phyloP scores from a whole-genome alignment of 2,113 vertebrate genomes.

The Ptyas mucosa region DNA sequence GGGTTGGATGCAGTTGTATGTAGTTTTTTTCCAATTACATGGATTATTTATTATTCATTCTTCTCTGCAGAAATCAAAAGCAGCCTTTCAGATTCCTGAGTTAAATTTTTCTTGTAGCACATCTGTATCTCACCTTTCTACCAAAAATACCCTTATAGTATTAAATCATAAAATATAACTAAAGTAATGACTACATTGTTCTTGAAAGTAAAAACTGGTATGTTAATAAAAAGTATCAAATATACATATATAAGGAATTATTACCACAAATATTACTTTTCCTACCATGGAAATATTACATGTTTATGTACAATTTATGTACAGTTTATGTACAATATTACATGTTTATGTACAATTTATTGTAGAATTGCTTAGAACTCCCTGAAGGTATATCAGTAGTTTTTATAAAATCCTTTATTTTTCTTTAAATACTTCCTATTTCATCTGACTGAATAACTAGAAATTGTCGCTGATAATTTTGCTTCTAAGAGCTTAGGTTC shows the following conservation, averaged over 20 bases:
- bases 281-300: background rate
- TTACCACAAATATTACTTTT: background rate
- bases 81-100: background rate
- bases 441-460: background rate
- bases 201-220: background rate
- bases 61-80: too few relatives aligned
- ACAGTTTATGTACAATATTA: too few relatives aligned
- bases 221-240: background rate
- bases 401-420: background rate
- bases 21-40: background rate
- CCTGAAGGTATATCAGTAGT: background rate
- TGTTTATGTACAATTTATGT: too few relatives aligned
- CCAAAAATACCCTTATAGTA: background rate
- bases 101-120: background rate
- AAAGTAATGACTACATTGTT: background rate
- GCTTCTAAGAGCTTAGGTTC: too few relatives aligned
- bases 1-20: background rate
- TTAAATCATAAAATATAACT: background rate
- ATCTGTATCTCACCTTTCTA: background rate
- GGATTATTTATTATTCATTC: slow-evolving; percentile 47
- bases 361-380: background rate
- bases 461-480: background rate
- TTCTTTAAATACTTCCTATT: background rate
- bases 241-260: background rate
- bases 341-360: too few relatives aligned